Conservation (phyloP, 2,113 vertebrate genomes). For the Lepus europaeus region DNA sequence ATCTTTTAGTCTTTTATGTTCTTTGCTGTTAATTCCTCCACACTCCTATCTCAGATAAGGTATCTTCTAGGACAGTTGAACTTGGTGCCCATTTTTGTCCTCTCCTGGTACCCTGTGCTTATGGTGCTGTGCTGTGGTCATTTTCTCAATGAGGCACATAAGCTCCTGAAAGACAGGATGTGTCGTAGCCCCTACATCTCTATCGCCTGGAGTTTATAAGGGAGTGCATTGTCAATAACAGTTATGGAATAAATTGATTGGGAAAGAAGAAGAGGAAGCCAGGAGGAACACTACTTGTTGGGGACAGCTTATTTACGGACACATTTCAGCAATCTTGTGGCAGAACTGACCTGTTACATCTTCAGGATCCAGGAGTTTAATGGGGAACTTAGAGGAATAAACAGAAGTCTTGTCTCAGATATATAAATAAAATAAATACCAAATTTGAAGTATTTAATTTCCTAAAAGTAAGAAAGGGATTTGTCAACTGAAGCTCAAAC, state of each 20-base stretch:
- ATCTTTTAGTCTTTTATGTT: background rate
- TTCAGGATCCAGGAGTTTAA: background rate
- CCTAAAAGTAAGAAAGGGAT: background rate
- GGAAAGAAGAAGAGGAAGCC: background rate
- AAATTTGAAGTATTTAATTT: background rate
- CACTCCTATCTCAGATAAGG: background rate
- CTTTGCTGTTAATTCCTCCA: background rate
- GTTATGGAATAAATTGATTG: slow-evolving; percentile 10
- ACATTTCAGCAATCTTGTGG: background rate
- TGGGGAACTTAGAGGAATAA: background rate
- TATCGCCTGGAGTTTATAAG: background rate
- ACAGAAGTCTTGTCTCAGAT: background rate
- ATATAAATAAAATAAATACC: background rate
- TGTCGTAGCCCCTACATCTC: background rate
- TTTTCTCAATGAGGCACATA: background rate
- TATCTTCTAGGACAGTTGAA: background rate
- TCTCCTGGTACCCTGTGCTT: background rate
- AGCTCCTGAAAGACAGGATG: background rate
- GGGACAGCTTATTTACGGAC: background rate
- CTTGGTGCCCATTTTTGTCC: background rate
- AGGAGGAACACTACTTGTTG: background rate
- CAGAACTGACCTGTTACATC: background rate
- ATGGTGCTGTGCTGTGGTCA: background rate
- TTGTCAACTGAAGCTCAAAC: background rate
- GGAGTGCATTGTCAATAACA: background rate